Percentiles rank a stretch among this genome's conserved stretches.
phyloP scores from a whole-genome alignment of 2,797 vertebrate species.

The Phyllotis vaccarum region DNA sequence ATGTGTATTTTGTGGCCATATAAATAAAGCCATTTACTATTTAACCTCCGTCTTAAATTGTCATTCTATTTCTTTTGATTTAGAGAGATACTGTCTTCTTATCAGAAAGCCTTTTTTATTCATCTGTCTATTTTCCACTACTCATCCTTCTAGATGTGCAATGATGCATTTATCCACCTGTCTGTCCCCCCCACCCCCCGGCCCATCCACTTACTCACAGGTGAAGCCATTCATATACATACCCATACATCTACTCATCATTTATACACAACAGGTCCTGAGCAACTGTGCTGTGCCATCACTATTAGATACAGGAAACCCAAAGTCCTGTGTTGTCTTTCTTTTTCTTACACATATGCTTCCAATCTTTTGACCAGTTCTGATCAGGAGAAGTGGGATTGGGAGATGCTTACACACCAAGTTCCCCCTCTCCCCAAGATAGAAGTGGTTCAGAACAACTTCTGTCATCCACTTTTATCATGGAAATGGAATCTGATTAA shows the following conservation, averaged over 20 bases:
- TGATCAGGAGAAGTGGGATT: neutral
- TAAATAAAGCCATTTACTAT: neutral
- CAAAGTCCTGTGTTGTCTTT: neutral
- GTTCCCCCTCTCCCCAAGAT: neutral
- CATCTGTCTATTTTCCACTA: neutral
- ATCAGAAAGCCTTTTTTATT: neutral
- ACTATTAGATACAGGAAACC: neutral
- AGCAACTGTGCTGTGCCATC: neutral
- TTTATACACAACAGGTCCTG: neutral
- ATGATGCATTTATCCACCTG: neutral
- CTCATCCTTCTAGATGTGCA: neutral
- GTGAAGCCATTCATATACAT: neutral
- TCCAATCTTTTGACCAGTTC: conserved; percentile 22
- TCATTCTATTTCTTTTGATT: neutral
- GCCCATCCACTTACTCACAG: neutral
- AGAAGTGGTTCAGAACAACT: conserved; percentile 27
- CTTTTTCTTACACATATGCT: neutral
- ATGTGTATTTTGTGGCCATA: neutral
- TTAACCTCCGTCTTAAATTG: neutral
- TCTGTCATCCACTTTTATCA: conserved; percentile 10
- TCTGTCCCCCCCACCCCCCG: neutral
- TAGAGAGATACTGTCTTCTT: neutral
- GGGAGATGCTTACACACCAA: conserved; percentile 10
- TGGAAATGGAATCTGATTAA: conserved; percentile 13
- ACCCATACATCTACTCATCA: neutral